A percentile compares a stretch with the other conserved stretches of the same genome.
These are phyloP conservation scores for Aphelenchoides fujianensis DNA, from an alignment of 1,140 invertebrate genomes.

Conservation along the genomic window DNA sequence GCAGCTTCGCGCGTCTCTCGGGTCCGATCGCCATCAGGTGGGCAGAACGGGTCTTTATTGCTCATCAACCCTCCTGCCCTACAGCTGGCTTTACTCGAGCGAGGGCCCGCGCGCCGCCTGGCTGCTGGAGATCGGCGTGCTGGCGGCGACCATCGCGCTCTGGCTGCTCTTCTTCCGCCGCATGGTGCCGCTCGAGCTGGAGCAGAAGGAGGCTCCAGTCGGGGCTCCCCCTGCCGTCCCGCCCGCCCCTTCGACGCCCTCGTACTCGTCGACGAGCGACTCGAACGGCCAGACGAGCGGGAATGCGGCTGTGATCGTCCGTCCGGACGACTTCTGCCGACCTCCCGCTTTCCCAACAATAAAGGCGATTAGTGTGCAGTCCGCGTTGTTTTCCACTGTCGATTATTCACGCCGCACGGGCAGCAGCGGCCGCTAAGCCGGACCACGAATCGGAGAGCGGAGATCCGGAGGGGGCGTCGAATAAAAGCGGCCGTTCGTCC, in stretches of 20 bases:
- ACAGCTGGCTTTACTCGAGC: neutral
- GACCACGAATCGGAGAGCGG: no score
- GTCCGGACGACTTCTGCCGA: no score
- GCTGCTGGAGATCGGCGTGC: neutral
- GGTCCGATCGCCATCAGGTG: constrained; percentile 30
- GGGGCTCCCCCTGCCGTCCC: neutral
- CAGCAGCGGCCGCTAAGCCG: no score
- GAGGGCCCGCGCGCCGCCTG: neutral
- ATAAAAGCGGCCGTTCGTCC: no score
- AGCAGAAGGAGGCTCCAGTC: neutral
- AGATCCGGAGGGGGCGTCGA: neutral
- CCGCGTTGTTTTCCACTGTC: no score
- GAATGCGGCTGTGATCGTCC: neutral
- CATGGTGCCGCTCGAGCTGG: neutral
- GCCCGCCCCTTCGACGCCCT: neutral
- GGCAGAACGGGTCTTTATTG: no score
- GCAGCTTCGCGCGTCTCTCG: constrained; percentile 23
- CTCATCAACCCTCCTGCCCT: no score
- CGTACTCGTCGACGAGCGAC: neutral
- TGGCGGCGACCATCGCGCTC: neutral
- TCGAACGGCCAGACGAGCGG: neutral
- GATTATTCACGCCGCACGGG: no score
- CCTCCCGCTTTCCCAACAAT: no score
- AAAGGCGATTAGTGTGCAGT: no score
- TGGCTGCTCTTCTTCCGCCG: neutral